phyloP scores from a whole-genome alignment of 2,113 vertebrate species.

The Sturnira hondurensis region DNA sequence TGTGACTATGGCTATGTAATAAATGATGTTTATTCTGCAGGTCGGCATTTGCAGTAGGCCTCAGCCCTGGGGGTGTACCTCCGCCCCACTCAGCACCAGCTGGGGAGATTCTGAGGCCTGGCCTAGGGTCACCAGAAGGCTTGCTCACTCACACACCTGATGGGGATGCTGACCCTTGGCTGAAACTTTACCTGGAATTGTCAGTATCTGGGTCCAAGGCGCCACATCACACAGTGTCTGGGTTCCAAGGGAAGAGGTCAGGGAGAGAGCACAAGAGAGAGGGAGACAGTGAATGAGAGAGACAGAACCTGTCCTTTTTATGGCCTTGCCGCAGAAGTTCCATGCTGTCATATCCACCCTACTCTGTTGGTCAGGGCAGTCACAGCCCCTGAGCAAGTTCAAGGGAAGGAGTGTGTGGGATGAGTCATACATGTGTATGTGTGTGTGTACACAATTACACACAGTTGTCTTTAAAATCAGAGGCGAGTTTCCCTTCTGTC shows the following conservation, averaged over 20 bases:
- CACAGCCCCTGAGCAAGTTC: background rate
- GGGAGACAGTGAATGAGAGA: background rate
- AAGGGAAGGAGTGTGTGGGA: background rate
- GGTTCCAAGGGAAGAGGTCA: background rate
- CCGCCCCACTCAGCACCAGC: background rate
- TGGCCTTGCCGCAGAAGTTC: background rate
- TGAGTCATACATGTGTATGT: background rate
- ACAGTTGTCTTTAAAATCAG: background rate
- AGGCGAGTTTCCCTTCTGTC: background rate
- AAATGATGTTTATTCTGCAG: background rate
- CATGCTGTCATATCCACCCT: too few relatives aligned
- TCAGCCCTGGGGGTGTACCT: background rate
- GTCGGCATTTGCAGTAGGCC: background rate
- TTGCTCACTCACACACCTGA: too few relatives aligned
- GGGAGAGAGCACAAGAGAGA: background rate
- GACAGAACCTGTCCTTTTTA: background rate
- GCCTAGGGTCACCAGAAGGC: fast-evolving
- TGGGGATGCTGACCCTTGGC: background rate
- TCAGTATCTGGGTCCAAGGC: background rate
- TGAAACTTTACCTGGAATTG: background rate
- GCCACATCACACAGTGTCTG: background rate
- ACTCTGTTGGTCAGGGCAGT: background rate
- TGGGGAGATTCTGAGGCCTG: background rate
- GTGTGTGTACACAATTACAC: background rate
- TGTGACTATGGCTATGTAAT: background rate